Evolutionary conservation across 2,113 vertebrate genomes (phyloP), one percentile per base, ranked within the genome.

Genomic region (Myocastor coypus): DNA sequence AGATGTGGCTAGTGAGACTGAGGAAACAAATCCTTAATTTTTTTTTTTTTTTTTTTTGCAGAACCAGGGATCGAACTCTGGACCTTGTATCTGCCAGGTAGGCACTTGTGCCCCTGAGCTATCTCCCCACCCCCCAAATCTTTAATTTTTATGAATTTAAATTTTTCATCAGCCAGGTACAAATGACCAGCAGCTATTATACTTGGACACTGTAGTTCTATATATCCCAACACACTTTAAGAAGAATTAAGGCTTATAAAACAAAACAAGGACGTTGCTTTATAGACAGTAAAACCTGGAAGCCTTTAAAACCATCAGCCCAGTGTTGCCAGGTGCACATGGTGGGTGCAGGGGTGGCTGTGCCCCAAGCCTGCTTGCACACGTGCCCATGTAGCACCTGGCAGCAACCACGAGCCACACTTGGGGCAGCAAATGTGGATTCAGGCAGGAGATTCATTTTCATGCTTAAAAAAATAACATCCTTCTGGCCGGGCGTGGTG

Each of bases 81-180:
- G 46, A 46, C 46, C 46, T 46, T 46, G 46, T 8, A 46, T 8
- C 8, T 46, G 46, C 46, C 46, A 46, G 46, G 46, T 8, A 46
- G 8, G 46, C 46, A 46, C 46, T 46, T 46, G 46, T 8, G 46
- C 46, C 8, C 8, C 46, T 46, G 46, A 46, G 46, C 46, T 46
- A 46, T 46, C 46, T 46, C 46, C 46, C 8, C 46, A 46, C 5
- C 46, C 46, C 46, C 46, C 8, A 7, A 63, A 46, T 37, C 40
- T 93, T 90, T n/a, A 10, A 87, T 46, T 73, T 85, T 69, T 69
- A 81, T 71, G 80, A 50, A 28, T 24, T 52, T 78, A 81, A 88
- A 46, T 42, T 32, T 77, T 46, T 16, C 14, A 78, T 50, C 46
- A 83, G 82, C 37, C 19, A 91, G 40, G 32, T 50, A 28, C 66